These are phyloP conservation scores for Drosophila greeni DNA, from an alignment of 2,888 invertebrate species.

Conservation along the genomic window DNA sequence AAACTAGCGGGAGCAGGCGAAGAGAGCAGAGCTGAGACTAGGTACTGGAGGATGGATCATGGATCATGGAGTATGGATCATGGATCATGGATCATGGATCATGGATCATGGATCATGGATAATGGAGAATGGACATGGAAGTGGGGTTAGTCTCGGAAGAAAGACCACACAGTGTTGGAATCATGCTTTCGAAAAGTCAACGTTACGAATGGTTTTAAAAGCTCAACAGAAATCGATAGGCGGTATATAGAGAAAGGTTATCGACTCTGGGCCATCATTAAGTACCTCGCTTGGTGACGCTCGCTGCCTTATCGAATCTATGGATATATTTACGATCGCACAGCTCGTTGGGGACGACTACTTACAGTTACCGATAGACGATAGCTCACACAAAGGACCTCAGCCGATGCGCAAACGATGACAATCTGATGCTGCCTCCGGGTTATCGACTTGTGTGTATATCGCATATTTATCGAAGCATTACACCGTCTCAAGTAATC, in stretches of 20 bases:
- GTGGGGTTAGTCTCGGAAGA: constrained; percentile 9
- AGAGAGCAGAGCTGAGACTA: constrained; percentile 4
- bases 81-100: background rate
- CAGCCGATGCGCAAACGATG: constrained; percentile 26
- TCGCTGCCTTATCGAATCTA: constrained; percentile 3
- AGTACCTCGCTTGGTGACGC: constrained; percentile 29
- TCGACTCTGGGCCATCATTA: constrained; percentile 23
- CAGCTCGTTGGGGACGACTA: constrained; percentile 23
- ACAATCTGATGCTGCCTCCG: constrained; percentile 30
- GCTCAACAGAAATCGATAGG: constrained; percentile 30
- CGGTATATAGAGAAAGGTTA: constrained; percentile 12
- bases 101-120: constrained; percentile 2
- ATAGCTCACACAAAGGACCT: constrained; percentile 20
- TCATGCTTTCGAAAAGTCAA: constrained; percentile 36
- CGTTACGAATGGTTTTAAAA: constrained; percentile 18
- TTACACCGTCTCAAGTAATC: constrained; percentile 13
- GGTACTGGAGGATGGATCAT: background rate
- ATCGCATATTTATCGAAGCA: constrained; percentile 28
- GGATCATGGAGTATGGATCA: constrained; percentile 5
- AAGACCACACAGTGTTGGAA: constrained; percentile 30
- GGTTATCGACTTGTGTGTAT: constrained; percentile 3
- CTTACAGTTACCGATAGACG: constrained; percentile 32
- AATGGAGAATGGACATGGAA: constrained; percentile 9
- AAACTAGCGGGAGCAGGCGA: constrained; percentile 23
- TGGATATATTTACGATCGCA: background rate